Percentiles rank a stretch among this genome's conserved stretches.
Conservation (phyloP, 2,113 vertebrate species). For the Lonchura striata region DNA sequence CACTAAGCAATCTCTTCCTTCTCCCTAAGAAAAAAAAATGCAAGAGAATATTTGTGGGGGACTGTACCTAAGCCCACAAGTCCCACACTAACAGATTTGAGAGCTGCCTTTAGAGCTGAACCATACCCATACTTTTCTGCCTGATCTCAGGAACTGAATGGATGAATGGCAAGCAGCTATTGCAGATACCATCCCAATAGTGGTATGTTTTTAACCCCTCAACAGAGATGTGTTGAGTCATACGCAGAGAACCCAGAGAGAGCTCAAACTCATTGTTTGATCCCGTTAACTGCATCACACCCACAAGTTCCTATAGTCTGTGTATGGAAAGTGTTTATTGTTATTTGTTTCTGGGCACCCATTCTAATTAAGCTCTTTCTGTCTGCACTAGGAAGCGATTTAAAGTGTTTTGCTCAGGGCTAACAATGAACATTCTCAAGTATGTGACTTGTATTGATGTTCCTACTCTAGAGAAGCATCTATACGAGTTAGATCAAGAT, state of each 20-base stretch:
- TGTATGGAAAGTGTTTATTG: rapidly evolving
- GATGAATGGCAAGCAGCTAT: background rate
- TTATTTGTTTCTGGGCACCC: background rate
- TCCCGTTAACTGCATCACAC: background rate
- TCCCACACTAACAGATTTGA: background rate
- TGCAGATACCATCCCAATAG: background rate
- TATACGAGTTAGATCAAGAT: background rate
- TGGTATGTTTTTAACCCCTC: background rate
- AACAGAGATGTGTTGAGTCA: background rate
- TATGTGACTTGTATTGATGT: background rate
- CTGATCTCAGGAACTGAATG: background rate
- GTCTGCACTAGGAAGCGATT: background rate
- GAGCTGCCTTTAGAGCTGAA: background rate
- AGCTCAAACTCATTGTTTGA: background rate
- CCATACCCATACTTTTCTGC: background rate
- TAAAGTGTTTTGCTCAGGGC: background rate
- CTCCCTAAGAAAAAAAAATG: background rate
- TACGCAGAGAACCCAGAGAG: background rate
- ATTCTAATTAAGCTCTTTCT: background rate
- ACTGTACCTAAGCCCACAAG: background rate
- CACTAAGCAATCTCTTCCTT: background rate
- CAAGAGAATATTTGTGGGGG: background rate
- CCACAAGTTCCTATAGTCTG: rapidly evolving
- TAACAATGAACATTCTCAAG: background rate
- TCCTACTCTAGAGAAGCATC: background rate